A percentile compares a stretch with the other conserved stretches of the same genome.
Evolutionary conservation across 1,140 invertebrate species (phyloP).

Genomic region (Arion vulgaris): DNA sequence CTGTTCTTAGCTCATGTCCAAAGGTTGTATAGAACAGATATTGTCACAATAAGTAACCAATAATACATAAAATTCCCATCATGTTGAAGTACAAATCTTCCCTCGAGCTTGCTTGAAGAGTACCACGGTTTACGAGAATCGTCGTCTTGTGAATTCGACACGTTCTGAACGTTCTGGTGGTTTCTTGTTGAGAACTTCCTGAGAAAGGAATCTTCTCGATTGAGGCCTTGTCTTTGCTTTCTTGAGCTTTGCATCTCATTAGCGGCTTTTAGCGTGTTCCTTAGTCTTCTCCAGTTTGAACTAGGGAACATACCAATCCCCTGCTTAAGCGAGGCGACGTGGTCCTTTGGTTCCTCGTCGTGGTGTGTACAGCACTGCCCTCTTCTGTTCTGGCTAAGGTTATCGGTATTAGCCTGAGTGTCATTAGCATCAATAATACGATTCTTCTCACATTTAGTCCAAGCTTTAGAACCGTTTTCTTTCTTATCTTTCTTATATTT

Average conservation of each 20-base stretch:
- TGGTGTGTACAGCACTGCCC: no score
- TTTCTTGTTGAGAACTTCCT: constrained; percentile 94
- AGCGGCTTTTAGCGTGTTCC: constrained; percentile 92
- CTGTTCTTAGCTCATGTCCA: constrained; percentile 96
- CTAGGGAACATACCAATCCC: constrained; percentile 42
- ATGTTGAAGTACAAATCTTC: constrained; percentile 85
- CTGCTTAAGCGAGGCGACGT: background rate
- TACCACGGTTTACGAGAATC: background rate
- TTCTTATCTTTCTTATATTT: background rate
- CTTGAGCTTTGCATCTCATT: constrained; percentile 81
- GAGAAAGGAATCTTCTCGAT: constrained; percentile 94
- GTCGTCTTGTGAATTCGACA: constrained; percentile 1
- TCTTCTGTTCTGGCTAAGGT: background rate
- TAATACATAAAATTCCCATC: constrained; percentile 96
- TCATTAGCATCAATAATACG: background rate
- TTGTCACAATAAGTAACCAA: constrained; percentile 90
- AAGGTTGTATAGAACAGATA: constrained; percentile 93
- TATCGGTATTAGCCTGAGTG: background rate
- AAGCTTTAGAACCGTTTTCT: no score
- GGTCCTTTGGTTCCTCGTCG: background rate
- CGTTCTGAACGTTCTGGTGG: constrained; percentile 46
- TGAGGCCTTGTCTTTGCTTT: constrained; percentile 85
- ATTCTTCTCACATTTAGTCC: background rate
- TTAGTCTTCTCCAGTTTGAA: constrained; percentile 87
- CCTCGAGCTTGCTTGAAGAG: constrained; percentile 65